phyloP scores from a whole-genome alignment of 2,113 vertebrate species.

The Saccopteryx bilineata region DNA sequence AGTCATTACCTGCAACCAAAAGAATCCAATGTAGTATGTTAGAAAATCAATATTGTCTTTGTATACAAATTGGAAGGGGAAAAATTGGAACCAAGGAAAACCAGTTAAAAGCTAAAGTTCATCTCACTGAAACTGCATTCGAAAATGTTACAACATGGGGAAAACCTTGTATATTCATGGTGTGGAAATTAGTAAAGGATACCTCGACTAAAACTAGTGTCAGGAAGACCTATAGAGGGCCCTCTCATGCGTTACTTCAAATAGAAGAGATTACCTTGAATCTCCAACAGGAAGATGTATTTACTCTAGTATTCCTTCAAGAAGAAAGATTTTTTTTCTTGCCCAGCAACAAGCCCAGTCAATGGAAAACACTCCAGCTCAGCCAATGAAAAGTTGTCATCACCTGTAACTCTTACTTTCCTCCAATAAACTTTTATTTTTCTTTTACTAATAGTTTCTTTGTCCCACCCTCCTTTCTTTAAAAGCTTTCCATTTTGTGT shows the following conservation, averaged over 20 bases:
- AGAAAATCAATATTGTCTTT: conserved; percentile 43
- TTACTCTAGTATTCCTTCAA: not conserved
- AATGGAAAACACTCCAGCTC: not conserved
- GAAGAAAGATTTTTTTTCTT: not conserved
- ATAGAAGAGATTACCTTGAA: not conserved
- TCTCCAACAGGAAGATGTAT: not conserved
- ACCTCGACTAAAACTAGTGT: not conserved
- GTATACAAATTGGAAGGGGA: not conserved
- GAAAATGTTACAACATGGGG: not conserved
- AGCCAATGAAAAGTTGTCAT: not conserved
- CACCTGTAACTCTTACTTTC: not conserved
- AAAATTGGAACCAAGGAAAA: not conserved
- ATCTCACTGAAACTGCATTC: conserved; percentile 9
- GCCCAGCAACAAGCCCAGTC: not conserved
- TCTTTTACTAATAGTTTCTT: not conserved
- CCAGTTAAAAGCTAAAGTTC: conserved; percentile 5
- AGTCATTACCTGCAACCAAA: conserved; percentile 47
- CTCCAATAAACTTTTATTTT: not conserved
- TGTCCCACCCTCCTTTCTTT: not conserved
- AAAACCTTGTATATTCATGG: not conserved
- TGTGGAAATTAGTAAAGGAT: not conserved
- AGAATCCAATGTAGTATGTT: not conserved
- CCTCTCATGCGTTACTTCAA: not conserved
- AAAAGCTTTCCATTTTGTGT: not conserved
- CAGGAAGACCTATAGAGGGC: not conserved